Base-by-base conservation (phyloP, 2,888 invertebrate genomes). In the Drosophila atripex region DNA sequence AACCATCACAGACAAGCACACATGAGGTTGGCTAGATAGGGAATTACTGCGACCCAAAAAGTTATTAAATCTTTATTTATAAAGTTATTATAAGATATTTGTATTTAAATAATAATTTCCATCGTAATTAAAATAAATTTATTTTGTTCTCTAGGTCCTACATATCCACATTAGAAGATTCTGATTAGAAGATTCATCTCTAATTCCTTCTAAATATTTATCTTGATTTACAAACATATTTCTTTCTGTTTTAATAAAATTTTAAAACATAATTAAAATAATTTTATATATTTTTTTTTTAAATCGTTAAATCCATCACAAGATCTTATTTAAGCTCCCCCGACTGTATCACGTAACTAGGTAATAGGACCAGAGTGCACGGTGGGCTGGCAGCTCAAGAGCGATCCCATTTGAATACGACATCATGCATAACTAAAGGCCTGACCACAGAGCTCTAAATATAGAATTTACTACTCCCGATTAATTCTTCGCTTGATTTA, bases 331-430 rank as follows among this genome's bases (percentile, higher is more conserved):
- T 0, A 14, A 6, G 2, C n/a, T 2, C 7, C 35, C n/a, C 7
- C 0, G 35, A n/a, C 35, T 35, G 14, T 35, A 0, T n/a, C 43
- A 46, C 60, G 61, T 77, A 77, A 80, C 78, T 80, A 78, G 84
- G 78, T 86, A 80, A 84, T 77, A 77, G 80, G 87, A 77, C 77
- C 43, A 43, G 78, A 53, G 66, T 58, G 73, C 58, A 63, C 65
- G 63, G 63, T 66, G 63, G 65, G 47, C 49, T 32, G 65, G 41
- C 35, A 30, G 28, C 41, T 49, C 38, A 16, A 46, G 46, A 11
- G 50, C 32, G 12, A 28, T 43, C 23, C 41, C 21, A 58, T 47
- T 52, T 52, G 51, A 58, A 35, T 35, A n/a, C 35, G 35, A 35
- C 35, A 35, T 35, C 35, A n/a, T 35, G 35, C 35, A 35, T 35